Percentiles rank a stretch among this genome's conserved stretches.
Evolutionary conservation across 2,113 vertebrate genomes (phyloP).

Genomic region (Alectura lathami): DNA sequence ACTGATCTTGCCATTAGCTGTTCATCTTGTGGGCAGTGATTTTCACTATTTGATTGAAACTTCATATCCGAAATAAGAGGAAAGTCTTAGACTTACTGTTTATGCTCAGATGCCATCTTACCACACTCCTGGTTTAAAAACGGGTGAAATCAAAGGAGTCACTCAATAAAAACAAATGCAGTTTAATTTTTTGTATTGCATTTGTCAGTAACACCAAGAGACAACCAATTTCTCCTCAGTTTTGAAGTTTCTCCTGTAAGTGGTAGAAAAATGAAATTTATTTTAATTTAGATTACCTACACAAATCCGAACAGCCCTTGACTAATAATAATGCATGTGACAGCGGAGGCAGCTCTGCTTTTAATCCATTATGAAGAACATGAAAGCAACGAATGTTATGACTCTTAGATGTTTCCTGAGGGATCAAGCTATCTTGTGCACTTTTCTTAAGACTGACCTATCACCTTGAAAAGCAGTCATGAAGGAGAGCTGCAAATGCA

Average conservation of each 20-base stretch:
- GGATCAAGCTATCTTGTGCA: constrained; percentile 62
- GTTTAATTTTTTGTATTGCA: neutral
- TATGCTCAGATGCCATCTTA: neutral
- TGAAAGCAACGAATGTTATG: constrained; percentile 72
- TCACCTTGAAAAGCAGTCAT: constrained; percentile 77
- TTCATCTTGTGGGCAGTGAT: neutral
- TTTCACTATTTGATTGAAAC: neutral
- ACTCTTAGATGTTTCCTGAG: constrained; percentile 65
- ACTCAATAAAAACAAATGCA: neutral
- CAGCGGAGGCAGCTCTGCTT: constrained; percentile 64
- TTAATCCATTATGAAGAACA: constrained; percentile 66
- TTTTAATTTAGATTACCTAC: constrained; percentile 62
- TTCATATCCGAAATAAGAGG: neutral
- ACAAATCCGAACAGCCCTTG: constrained; percentile 70
- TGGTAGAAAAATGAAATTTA: constrained; percentile 47
- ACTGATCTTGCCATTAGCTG: neutral
- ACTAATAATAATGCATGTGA: constrained; percentile 70
- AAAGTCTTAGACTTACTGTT: neutral
- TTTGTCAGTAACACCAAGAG: constrained; percentile 3
- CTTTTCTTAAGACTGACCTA: constrained; percentile 71
- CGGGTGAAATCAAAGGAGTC: neutral
- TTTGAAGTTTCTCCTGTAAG: neutral
- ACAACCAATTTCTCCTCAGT: neutral
- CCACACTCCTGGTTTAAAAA: neutral
- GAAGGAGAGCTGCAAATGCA: constrained; percentile 70